Base-by-base conservation (phyloP, 1,140 invertebrate species). In the Drosophila lowei region DNA sequence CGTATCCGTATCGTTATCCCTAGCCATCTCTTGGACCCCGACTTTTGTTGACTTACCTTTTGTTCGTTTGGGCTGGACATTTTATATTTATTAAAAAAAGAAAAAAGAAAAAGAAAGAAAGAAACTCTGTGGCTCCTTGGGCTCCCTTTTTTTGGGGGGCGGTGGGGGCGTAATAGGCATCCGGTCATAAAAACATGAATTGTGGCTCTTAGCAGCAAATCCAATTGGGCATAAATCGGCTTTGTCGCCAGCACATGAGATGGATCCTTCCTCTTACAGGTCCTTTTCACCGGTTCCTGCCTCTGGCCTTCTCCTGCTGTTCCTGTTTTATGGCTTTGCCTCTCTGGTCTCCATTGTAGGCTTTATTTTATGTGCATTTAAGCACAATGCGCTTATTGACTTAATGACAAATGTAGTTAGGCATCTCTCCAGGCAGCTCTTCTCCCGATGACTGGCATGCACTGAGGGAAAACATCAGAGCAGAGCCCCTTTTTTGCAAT, bases 221-320 rank as follows among this genome's bases (percentile, higher is more conserved):
- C 83, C 83, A 88, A 88, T 88, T 88, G 83, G 79, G 83, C 83
- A 88, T 88, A 88, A 88, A 88, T 88, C 83, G 83, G 83, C 83
- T 88, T 88, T 88, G 78, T 88, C 63, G 63, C 56, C 58, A 42
- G 63, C 72, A 80, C 77, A 86, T 80, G 81, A 76, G 80, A 74
- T 54, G 47, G 50, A 73, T 72, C 66, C 70, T 63, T 74, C 71
- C 41, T 55, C 56, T 25, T 16, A 41, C 16, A 38, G 38, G 46
- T 52, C 63, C 59, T 66, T 34, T 50, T 46, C 25, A 16, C 13
- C 30, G 68, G 65, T 34, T 49, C 55, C 63, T 9, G 30, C 8
- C 5, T 4, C 23, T 4, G 3, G 0, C 5, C 23, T 0, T 4
- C 5, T 25, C 28, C 50, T 54, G 62, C 62, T 54, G 62, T 49